Percentiles rank a stretch among this genome's conserved stretches.
Conservation (phyloP, 2,888 invertebrate genomes). For the Caenorhabditis sp. region DNA sequence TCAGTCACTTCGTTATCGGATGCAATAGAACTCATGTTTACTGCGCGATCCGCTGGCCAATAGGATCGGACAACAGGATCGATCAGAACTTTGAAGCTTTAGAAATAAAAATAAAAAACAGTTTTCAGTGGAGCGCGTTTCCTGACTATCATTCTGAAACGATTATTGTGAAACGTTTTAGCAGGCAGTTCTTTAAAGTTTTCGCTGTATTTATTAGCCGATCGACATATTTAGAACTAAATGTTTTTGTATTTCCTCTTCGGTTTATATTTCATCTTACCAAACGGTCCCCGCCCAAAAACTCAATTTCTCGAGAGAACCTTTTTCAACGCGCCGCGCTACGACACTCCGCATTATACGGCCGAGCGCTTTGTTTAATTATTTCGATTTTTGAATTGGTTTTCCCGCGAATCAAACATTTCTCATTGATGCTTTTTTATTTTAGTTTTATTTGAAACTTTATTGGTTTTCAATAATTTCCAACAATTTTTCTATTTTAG, state of each 20-base stretch:
- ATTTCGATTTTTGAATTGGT: not conserved
- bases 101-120: not conserved
- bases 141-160: too few species aligned
- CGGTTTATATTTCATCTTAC: too few species aligned
- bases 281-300: too few species aligned
- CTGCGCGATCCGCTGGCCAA: too few species aligned
- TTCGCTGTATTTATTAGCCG: too few species aligned
- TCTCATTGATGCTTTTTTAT: not conserved
- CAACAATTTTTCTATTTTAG: not conserved
- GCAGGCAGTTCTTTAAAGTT: too few species aligned
- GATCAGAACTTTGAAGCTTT: too few species aligned
- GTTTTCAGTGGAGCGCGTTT: not conserved
- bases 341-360: not conserved
- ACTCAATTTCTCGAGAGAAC: too few species aligned
- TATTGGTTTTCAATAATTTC: not conserved
- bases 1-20: not conserved
- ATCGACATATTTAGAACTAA: too few species aligned
- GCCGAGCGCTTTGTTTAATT: not conserved
- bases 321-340: not conserved
- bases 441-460: slow-evolving; percentile 1
- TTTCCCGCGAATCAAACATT: not conserved
- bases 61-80: too few species aligned
- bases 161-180: too few species aligned
- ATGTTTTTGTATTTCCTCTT: too few species aligned
- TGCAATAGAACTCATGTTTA: not conserved